These are phyloP conservation scores for Botia almorhae DNA, from an alignment of 2,797 vertebrate genomes.

Conservation along the genomic window DNA sequence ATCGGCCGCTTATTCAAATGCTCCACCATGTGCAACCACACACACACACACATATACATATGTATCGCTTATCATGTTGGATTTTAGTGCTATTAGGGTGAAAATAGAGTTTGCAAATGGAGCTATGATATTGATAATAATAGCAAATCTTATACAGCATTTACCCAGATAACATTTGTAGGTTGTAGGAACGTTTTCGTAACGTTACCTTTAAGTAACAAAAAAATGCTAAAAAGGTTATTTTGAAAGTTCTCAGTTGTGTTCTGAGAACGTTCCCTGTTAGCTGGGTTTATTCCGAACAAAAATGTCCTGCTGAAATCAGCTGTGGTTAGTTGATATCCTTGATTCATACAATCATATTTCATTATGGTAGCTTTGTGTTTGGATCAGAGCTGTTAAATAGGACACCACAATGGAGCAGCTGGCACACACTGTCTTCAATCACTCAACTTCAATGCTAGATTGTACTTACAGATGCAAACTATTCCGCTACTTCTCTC, in stretches of 20 bases:
- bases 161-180: background rate
- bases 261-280: too few species aligned
- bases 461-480: slow-evolving; percentile 56
- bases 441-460: slow-evolving; percentile 63
- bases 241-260: too few species aligned
- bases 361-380: slow-evolving; percentile 8
- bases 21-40: slow-evolving; percentile 29
- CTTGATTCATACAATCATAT: slow-evolving; percentile 30
- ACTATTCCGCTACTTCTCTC: slow-evolving; percentile 51
- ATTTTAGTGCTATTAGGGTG: background rate
- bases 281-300: background rate
- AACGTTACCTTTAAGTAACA: too few species aligned
- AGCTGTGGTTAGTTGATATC: slow-evolving; percentile 14
- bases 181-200: too few species aligned
- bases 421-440: slow-evolving; percentile 48
- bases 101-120: background rate
- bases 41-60: slow-evolving; percentile 30
- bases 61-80: background rate
- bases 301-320: background rate
- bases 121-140: background rate
- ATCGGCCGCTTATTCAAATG: slow-evolving; percentile 55
- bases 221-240: too few species aligned
- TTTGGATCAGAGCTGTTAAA: slow-evolving; percentile 47
- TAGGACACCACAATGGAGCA: background rate
- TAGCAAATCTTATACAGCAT: background rate